These are phyloP conservation scores for Cephus sareptanus DNA, from an alignment of 2,888 invertebrate species.

Conservation along the genomic window DNA sequence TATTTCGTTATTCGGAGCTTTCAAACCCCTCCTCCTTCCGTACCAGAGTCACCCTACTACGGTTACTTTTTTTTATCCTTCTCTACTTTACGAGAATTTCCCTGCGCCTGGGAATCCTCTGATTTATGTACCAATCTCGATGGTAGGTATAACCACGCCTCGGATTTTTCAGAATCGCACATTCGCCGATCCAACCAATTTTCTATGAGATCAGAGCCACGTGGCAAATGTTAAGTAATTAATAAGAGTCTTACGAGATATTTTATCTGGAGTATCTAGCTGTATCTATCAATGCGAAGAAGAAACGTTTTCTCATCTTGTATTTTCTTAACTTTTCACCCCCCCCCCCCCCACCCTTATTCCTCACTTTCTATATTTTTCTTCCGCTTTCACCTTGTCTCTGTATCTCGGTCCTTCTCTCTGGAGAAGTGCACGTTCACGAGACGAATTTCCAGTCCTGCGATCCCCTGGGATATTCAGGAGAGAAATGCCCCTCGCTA, in stretches of 20 bases:
- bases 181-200: background rate
- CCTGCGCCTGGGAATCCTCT: background rate
- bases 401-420: background rate
- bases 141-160: background rate
- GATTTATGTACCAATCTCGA: background rate
- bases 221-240: background rate
- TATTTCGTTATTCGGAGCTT: background rate
- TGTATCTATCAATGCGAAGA: background rate
- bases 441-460: background rate
- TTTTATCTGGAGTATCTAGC: background rate
- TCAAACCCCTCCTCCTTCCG: background rate
- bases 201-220: background rate
- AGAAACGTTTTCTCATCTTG: background rate
- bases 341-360: background rate
- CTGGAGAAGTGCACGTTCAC: background rate
- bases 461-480: background rate
- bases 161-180: background rate
- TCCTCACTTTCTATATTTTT: background rate
- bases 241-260: background rate
- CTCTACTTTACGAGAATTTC: background rate
- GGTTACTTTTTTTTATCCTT: background rate
- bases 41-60: background rate
- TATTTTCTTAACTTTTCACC: background rate
- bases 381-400: background rate
- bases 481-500: background rate